Conservation (phyloP, 1,140 invertebrate genomes). For the Orius insidiosus region DNA sequence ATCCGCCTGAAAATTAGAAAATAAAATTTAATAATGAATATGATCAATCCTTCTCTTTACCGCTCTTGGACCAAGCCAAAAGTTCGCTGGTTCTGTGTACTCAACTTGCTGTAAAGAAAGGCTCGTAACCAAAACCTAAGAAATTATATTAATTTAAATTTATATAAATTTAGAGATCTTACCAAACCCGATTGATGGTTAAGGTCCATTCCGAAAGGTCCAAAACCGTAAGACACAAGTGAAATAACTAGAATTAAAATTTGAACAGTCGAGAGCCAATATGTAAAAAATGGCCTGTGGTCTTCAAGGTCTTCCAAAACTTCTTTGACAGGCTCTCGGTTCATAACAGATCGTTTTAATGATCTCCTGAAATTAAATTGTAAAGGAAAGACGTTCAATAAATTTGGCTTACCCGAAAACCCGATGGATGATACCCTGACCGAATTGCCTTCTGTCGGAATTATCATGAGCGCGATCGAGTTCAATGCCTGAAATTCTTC, state of each 20-base stretch:
- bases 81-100: slow-evolving; percentile 56
- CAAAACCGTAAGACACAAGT: slow-evolving; percentile 84
- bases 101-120: slow-evolving; percentile 83
- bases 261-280: slow-evolving; percentile 95
- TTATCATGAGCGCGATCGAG: slow-evolving; percentile 60
- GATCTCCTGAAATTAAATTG: slow-evolving; percentile 30
- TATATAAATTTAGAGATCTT: slow-evolving; percentile 19
- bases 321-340: slow-evolving; percentile 46
- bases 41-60: slow-evolving; percentile 26
- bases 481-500: slow-evolving; percentile 42
- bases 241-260: slow-evolving; percentile 80
- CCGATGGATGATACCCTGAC: slow-evolving; percentile 66
- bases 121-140: slow-evolving; percentile 83
- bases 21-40: slow-evolving; percentile 4
- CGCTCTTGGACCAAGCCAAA: slow-evolving; percentile 45
- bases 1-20: slow-evolving; percentile 48
- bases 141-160: slow-evolving; percentile 14
- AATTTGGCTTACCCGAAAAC: slow-evolving; percentile 49
- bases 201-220: slow-evolving; percentile 77
- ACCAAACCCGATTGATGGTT: slow-evolving; percentile 60
- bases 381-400: background rate
- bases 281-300: slow-evolving; percentile 94
- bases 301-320: slow-evolving; percentile 85
- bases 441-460: slow-evolving; percentile 62
- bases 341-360: slow-evolving; percentile 45